Evolutionary conservation across 2,888 invertebrate species (phyloP).

Genomic region (Exocentrus adspersus): DNA sequence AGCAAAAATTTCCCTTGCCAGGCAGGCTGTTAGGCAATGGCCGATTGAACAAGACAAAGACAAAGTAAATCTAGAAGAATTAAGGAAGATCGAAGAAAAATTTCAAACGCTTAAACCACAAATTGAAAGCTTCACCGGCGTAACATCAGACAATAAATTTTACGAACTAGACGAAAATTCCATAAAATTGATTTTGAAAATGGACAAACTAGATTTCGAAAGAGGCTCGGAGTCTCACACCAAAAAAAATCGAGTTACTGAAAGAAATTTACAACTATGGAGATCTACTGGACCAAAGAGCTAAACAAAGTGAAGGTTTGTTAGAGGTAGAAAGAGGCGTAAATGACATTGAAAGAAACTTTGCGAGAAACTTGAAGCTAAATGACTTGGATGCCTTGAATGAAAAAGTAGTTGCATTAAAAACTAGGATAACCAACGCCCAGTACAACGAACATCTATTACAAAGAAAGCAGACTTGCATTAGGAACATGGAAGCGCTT

Average conservation of each 20-base stretch:
- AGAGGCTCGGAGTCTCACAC: conserved; percentile 36
- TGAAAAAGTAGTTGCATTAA: conserved; percentile 15
- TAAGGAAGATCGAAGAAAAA: conserved; percentile 41
- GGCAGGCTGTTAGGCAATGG: conserved; percentile 38
- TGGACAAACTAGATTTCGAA: conserved; percentile 43
- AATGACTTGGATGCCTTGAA: conserved; percentile 25
- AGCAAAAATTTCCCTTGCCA: conserved; percentile 43
- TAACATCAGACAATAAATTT: conserved; percentile 40
- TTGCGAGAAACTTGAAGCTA: conserved; percentile 25
- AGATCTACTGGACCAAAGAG: conserved; percentile 43
- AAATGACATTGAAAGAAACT: conserved; percentile 33
- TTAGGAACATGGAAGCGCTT: conserved; percentile 31
- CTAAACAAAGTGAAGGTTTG: conserved; percentile 42
- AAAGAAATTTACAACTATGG: conserved; percentile 43
- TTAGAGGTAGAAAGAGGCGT: conserved; percentile 42
- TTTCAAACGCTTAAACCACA: conserved; percentile 35
- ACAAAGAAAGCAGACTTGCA: conserved; percentile 37
- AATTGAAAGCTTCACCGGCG: conserved; percentile 43
- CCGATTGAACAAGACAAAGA: conserved; percentile 32
- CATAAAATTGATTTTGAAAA: conserved; percentile 35
- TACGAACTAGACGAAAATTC: conserved; percentile 43
- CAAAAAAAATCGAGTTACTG: conserved; percentile 42
- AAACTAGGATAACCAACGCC: conserved; percentile 10
- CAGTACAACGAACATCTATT: conserved; percentile 34
- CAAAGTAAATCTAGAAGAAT: conserved; percentile 26